Base-by-base conservation (phyloP, 2,113 vertebrate genomes). In the Nothoprocta pentlandii region DNA sequence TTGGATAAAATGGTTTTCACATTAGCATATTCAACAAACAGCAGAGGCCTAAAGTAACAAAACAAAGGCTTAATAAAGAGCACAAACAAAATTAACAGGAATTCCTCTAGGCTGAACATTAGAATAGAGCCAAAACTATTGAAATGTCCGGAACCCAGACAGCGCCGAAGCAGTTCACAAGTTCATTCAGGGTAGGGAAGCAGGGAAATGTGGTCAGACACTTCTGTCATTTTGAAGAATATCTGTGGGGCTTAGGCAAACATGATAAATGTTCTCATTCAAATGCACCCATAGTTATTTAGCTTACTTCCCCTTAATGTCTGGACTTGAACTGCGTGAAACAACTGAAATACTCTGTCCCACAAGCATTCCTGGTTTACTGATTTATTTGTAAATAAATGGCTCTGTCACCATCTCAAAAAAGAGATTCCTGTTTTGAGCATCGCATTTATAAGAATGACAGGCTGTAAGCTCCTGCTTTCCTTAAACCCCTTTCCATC, bases 211-310 rank as follows among this genome's bases (percentile, higher is more conserved):
- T 76, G 81, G 84, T 95, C 95, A 97, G 96, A 95, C 73, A 36
- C 80, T 95, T 94, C 93, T 95, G 91, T 96, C 91, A 64, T 78
- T 80, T 96, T 97, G 86, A 97, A 97, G 96, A 95, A 91, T 95
- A 96, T 96, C 94, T 88, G 70, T 68, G 76, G 75, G 91, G 49
- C 87, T 95, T 93, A 97, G 95, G 95, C 93, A 95, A 94, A 91
- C 76, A 96, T 97, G 96, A 97, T 96, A 44, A 95, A 96, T 96
- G 96, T 95, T 96, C 96, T 96, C 95, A 97, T 97, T 97, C 97
- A 97, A 97, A 97, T 66, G 61, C 22, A 94, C 71, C 59, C 95
- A 63, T 81, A 96, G 79, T 87, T 97, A 96, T 87, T 97, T 92
- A 96, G 95, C 86, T 96, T 78, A 92, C 95, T 97, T 97, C 97